phyloP scores from a whole-genome alignment of 2,797 vertebrate species.

The Ctenochaetus hawaiiensis region DNA sequence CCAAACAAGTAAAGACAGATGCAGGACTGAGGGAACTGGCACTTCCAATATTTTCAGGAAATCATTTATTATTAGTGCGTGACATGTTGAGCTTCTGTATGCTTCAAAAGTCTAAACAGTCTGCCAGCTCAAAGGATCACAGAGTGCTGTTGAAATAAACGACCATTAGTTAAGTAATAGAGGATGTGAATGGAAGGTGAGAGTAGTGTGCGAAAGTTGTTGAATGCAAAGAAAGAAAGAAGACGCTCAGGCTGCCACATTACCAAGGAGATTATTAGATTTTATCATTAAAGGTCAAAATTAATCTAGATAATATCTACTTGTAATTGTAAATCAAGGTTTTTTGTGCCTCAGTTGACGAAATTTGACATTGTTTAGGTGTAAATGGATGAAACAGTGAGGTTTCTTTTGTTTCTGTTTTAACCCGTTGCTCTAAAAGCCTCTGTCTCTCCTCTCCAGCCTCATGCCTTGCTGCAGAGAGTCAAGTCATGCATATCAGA shows the following conservation, averaged over 20 bases:
- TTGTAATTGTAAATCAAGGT: too few species aligned
- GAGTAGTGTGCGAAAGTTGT: too few species aligned
- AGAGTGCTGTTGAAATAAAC: not conserved
- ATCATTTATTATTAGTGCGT: not conserved
- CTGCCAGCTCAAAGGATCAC: not conserved
- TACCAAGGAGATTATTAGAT: too few species aligned
- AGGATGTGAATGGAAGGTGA: too few species aligned
- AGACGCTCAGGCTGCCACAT: too few species aligned
- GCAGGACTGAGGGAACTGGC: not conserved
- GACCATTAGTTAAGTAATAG: not conserved
- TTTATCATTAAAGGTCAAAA: too few species aligned
- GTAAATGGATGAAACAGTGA: too few species aligned
- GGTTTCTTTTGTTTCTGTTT: not conserved
- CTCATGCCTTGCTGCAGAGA: slow-evolving; percentile 95
- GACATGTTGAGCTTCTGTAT: not conserved
- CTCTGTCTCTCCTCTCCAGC: slow-evolving; percentile 79
- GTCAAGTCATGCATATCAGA: slow-evolving; percentile 97
- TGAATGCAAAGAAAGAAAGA: too few species aligned
- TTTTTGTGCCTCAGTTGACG: too few species aligned
- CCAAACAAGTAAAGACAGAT: slow-evolving; percentile 2
- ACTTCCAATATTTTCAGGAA: not conserved
- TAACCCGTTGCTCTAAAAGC: not conserved
- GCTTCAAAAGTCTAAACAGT: not conserved
- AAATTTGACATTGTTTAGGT: too few species aligned
- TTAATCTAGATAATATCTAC: too few species aligned